phyloP scores from a whole-genome alignment of 1,140 invertebrate species.

The Patella vulgata region DNA sequence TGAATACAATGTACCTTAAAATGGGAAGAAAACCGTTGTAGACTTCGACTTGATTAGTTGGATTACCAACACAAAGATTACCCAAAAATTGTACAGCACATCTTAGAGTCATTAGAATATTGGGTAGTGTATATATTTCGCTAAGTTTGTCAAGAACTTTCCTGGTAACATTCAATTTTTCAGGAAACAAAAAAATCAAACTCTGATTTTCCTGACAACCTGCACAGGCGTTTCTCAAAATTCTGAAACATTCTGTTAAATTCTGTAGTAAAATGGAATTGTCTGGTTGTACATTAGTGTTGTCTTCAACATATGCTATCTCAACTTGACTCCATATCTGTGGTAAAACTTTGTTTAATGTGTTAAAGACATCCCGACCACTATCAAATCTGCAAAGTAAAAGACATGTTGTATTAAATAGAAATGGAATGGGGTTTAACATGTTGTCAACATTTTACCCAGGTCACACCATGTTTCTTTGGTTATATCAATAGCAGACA shows the following conservation, averaged over 20 bases:
- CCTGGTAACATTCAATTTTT: background rate
- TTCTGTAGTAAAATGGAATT: background rate
- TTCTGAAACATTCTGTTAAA: slow-evolving; percentile 10
- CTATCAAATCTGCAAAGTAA: background rate
- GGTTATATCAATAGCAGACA: no score
- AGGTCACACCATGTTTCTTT: no score
- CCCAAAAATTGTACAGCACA: slow-evolving; percentile 21
- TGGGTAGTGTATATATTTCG: no score
- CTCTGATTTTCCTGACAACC: slow-evolving; percentile 15
- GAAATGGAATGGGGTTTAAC: no score
- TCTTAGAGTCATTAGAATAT: background rate
- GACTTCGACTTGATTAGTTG: slow-evolving; percentile 4
- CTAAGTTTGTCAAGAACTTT: background rate
- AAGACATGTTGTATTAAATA: no score
- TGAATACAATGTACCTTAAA: no score
- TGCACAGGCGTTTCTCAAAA: slow-evolving; percentile 19
- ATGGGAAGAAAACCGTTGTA: slow-evolving; percentile 5
- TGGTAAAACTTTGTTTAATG: slow-evolving; percentile 69
- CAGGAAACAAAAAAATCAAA: background rate
- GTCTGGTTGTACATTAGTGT: slow-evolving; percentile 1
- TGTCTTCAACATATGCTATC: slow-evolving; percentile 67
- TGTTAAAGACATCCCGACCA: background rate
- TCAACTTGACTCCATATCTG: no score
- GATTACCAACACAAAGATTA: slow-evolving; percentile 13
- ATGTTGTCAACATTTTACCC: no score